phyloP scores from a whole-genome alignment of 1,140 invertebrate species.

The Rhyzopertha dominica region DNA sequence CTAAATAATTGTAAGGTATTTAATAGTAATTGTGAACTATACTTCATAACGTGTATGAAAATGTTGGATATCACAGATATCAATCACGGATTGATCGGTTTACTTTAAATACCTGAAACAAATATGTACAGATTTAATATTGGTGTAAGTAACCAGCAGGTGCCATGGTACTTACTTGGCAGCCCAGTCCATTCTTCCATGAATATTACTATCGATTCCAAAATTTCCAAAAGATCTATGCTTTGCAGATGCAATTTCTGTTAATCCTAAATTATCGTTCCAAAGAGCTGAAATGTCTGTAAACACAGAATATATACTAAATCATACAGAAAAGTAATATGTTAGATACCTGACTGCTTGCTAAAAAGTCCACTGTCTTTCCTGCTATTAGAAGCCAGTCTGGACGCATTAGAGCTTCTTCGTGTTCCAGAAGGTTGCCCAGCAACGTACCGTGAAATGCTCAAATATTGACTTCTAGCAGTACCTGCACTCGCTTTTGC shows the following conservation, averaged over 20 bases:
- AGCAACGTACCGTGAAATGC: conserved; percentile 65
- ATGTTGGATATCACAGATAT: too few species aligned
- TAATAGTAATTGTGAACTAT: too few species aligned
- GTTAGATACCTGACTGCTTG: conserved; percentile 17
- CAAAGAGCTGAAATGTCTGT: conserved; percentile 22
- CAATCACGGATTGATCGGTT: too few species aligned
- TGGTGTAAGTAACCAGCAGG: too few species aligned
- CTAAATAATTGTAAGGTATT: too few species aligned
- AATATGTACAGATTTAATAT: too few species aligned
- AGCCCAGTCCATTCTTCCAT: conserved; percentile 58
- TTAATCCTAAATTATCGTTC: conserved; percentile 29
- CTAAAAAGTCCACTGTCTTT: conserved; percentile 18
- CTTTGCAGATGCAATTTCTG: conserved; percentile 42
- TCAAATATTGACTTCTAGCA: conserved; percentile 68
- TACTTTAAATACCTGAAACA: too few species aligned
- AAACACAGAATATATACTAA: conserved; percentile 6
- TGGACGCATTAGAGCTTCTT: conserved; percentile 19
- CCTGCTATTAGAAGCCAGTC: conserved; percentile 11
- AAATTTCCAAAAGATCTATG: conserved; percentile 40
- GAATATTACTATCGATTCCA: conserved; percentile 45
- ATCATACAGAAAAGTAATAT: conserved; percentile 2
- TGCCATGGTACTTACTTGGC: conserved; percentile 56
- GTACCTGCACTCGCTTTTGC: conserved; percentile 44
- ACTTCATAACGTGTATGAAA: too few species aligned
- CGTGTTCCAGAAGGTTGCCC: conserved; percentile 46